Conservation (phyloP, 2,797 vertebrate species). For the Phataginus tetradactyla region DNA sequence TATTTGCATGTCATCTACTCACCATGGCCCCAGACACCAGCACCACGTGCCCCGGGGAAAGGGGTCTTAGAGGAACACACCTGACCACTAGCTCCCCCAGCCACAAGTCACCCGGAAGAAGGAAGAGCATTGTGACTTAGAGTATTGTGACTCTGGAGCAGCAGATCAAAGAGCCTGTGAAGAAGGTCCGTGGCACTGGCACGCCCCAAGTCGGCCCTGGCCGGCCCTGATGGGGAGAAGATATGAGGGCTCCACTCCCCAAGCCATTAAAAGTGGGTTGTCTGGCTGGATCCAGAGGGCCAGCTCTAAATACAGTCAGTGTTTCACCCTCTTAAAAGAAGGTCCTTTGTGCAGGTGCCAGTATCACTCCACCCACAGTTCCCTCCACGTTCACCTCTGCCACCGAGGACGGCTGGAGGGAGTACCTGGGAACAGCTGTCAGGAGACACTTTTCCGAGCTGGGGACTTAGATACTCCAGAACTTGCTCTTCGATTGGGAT, state of each 20-base stretch:
- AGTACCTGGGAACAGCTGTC: too few relatives aligned
- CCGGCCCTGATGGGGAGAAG: conserved; percentile 91
- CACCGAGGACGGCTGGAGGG: neutral
- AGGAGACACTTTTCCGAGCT: too few relatives aligned
- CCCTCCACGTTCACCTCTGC: neutral
- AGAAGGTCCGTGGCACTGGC: conserved; percentile 89
- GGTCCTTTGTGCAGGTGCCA: neutral
- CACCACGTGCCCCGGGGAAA: neutral
- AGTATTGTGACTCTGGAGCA: conserved; percentile 89
- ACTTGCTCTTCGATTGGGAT: neutral
- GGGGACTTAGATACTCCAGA: neutral
- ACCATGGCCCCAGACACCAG: neutral
- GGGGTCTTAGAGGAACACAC: neutral
- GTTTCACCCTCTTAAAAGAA: neutral
- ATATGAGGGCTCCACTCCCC: conserved; percentile 89
- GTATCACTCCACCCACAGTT: accelerated
- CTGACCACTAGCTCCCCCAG: accelerated
- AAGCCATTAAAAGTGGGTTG: conserved; percentile 88
- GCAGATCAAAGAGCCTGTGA: conserved; percentile 88
- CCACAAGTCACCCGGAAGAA: neutral
- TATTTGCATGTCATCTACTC: neutral
- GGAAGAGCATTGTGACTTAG: conserved; percentile 89
- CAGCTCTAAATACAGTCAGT: neutral
- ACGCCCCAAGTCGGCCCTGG: conserved; percentile 89
- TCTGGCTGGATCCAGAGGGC: neutral